Base-by-base conservation (phyloP, 2,113 vertebrate genomes). In the Todiramphus chloris region DNA sequence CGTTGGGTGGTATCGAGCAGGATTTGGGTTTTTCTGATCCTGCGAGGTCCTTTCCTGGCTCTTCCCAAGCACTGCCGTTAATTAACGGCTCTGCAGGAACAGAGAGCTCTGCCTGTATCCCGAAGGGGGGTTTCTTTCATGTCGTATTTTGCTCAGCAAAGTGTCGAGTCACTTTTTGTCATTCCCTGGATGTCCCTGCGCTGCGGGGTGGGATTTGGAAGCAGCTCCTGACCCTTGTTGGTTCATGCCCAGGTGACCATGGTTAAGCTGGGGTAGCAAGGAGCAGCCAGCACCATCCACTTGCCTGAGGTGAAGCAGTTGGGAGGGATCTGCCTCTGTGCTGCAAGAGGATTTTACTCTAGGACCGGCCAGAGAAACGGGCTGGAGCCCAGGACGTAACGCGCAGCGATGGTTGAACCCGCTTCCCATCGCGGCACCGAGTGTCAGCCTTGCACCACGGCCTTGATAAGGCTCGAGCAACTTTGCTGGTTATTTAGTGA, bases 241-340 rank as follows among this genome's bases (percentile, higher is more conserved):
- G 10, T 28, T 39, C 3, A 0, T 0, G 4, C 48, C 3, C 1
- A 1, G 11, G 67, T 18, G 10, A 28, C 14, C 17, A 0, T 18
- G 3, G 16, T 7, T 4, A 81, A 41, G 48, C 43, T 64, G 66
- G 9, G 46, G 12, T 16, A 68, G 24, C 41, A 2, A 0, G 5
- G 7, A 63, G 31, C 68, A 50, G 25, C 46, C 9, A 7, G 48
- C 8, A 3, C 66, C 2, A 2, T 12, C 48, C 55, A 16, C 10
- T 4, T 67, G 59, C 48, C 41, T 1, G 23, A 35, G 44, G 30
- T 11, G 30, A 23, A 43, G 64, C 23, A 2, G 31, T 3, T 2
- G 51, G 41, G 37, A 46, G 72, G 37, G 80, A 60, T 1, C 27
- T 17, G 75, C 5, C 24, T 62, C 24, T 2, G 51, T 19, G 48